A percentile compares a stretch with the other conserved stretches of the same genome.
Conservation (phyloP, 2,113 vertebrate species). For the Reinhardtius hippoglossoides region DNA sequence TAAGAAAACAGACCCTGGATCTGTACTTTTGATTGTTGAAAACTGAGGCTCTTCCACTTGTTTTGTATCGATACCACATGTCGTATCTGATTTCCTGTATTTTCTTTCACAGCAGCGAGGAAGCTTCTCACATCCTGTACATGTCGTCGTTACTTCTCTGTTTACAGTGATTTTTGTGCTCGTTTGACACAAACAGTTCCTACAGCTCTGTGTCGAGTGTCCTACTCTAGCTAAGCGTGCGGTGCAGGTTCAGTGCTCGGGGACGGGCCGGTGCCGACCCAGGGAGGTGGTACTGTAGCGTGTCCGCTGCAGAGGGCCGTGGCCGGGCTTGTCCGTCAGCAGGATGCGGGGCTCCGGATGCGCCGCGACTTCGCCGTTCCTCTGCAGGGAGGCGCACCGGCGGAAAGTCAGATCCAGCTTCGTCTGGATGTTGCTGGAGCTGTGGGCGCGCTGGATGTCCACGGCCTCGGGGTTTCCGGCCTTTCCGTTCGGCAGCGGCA, state of each 20-base stretch:
- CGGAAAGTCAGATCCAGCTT: constrained; percentile 75
- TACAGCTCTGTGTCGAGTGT: too few species aligned
- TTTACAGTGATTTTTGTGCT: neutral
- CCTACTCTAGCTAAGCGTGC: too few species aligned
- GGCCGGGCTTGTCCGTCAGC: constrained; percentile 67
- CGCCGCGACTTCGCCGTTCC: constrained; percentile 65
- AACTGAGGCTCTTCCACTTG: too few species aligned
- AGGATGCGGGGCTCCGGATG: constrained; percentile 53
- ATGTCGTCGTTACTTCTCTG: too few species aligned
- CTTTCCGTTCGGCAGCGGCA: constrained; percentile 61
- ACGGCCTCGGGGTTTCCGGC: constrained; percentile 32
- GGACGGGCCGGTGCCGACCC: constrained; percentile 52
- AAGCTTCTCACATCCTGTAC: too few species aligned
- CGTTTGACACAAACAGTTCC: too few species aligned
- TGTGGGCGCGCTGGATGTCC: constrained; percentile 83
- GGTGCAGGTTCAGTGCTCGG: neutral
- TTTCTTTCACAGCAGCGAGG: too few species aligned
- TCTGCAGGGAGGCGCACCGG: constrained; percentile 82
- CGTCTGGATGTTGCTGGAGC: constrained; percentile 84
- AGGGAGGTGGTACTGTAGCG: constrained; percentile 84
- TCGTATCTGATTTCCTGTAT: too few species aligned
- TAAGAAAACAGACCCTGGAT: too few species aligned
- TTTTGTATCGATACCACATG: too few species aligned
- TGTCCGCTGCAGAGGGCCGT: constrained; percentile 80
- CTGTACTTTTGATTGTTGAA: too few species aligned